Base-by-base conservation (phyloP, 2,113 vertebrate genomes). In the Coturnix japonica region DNA sequence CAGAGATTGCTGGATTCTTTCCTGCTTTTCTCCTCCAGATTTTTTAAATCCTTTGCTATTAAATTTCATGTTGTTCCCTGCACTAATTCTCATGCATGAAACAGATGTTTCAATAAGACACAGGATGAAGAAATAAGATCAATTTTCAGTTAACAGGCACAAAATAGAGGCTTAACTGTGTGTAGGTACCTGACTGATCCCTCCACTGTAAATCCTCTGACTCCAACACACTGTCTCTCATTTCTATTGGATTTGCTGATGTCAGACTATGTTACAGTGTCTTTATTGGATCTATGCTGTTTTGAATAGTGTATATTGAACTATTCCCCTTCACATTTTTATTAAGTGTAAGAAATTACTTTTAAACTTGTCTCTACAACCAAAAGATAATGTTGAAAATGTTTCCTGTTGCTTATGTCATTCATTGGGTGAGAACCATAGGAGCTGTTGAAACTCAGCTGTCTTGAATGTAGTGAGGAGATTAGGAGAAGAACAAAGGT, bases 401-500 rank as follows among this genome's bases (percentile, higher is more conserved):
- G 30, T 80, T 93, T 90, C 61, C 63, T 67, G 10, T 61, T 90
- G 44, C 56, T 93, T 61, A 82, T 88, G 44, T 33, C 46, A 47
- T 85, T 93, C 4, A 19, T 76, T 80, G 46, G 51, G 46, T 67
- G 60, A 81, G 43, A 92, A 87, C 30, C 33, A 44, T 46, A 54
- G 23, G 56, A 91, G 80, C 59, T 85, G 81, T 76, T 86, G 80
- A 91, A 93, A 90, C 19, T 79, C 72, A 73, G 41, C n/a, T 69
- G 11, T 91, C 56, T 69, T 86, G 56, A 91, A 33, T 61, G 47
- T 20, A 84, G 37, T 2, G 3, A 88, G 30, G 47, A 88, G 77
- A 89, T 93, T 89, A 95, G 56, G 33, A 93, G 77, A 86, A 85
- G 59, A 30, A 46, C 77, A 92, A 70, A 44, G 87, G 80, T 94